These are phyloP conservation scores for Physocephala rufipes DNA, from an alignment of 2,888 invertebrate genomes.

Conservation along the genomic window DNA sequence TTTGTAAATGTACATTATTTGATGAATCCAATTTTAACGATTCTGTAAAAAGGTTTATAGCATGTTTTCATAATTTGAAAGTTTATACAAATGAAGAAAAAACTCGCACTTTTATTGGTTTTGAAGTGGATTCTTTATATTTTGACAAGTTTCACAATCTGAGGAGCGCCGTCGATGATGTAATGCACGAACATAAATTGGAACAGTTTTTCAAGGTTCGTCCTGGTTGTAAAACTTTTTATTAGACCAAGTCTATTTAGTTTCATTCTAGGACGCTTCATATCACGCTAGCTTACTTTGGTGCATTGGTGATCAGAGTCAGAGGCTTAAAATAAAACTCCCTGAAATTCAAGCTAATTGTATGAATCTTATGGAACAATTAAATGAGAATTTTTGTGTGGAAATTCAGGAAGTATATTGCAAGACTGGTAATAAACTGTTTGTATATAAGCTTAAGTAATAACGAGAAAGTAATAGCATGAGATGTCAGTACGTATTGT, in stretches of 20 bases:
- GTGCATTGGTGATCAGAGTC: conserved; percentile 75
- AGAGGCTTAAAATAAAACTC: conserved; percentile 67
- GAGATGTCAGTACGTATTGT: background rate
- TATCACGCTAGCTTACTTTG: conserved; percentile 87
- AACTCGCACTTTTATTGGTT: conserved; percentile 83
- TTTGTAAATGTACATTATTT: conserved; percentile 28
- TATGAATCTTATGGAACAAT: conserved; percentile 30
- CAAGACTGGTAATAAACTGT: conserved; percentile 80
- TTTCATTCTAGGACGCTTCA: conserved; percentile 75
- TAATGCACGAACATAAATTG: conserved; percentile 78
- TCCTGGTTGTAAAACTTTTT: background rate
- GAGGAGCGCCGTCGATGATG: conserved; percentile 71
- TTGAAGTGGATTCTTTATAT: conserved; percentile 71
- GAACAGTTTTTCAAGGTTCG: conserved; percentile 80
- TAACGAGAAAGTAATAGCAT: background rate
- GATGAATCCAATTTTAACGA: background rate
- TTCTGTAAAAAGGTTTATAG: conserved; percentile 46
- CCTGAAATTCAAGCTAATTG: conserved; percentile 62
- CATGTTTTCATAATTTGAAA: conserved; percentile 66
- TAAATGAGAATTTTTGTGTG: conserved; percentile 65
- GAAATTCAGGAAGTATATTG: conserved; percentile 71
- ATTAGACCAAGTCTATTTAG: background rate
- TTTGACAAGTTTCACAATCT: conserved; percentile 70
- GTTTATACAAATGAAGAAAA: conserved; percentile 86
- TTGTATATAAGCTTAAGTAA: conserved; percentile 68